phyloP scores from a whole-genome alignment of 2,888 invertebrate genomes.

The Heliconius aoede region DNA sequence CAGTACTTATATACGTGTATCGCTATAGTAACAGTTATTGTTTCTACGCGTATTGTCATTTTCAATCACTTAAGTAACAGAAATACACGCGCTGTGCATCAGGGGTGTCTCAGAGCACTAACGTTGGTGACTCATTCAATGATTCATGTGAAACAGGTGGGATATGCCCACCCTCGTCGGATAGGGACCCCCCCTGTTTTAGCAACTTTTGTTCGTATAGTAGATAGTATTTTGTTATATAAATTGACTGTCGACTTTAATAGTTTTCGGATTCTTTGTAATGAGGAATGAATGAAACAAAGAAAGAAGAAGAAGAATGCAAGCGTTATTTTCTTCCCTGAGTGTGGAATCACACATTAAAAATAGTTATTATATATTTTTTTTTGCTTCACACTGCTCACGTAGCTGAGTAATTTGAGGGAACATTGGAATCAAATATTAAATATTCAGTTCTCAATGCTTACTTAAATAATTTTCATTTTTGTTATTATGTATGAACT shows the following conservation, averaged over 20 bases:
- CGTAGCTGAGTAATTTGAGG: not conserved
- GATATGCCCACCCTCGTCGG: not conserved
- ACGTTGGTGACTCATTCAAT: constrained; percentile 19
- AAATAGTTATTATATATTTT: no score
- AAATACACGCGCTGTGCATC: constrained; percentile 4
- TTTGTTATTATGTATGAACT: no score
- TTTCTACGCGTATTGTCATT: not conserved
- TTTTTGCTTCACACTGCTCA: no score
- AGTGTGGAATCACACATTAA: no score
- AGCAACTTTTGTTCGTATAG: not conserved
- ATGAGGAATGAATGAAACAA: no score
- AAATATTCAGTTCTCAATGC: no score
- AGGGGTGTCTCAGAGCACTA: constrained; percentile 14
- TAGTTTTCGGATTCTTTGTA: not conserved
- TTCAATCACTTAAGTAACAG: constrained; percentile 20
- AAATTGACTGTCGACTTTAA: not conserved
- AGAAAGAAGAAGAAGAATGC: not conserved
- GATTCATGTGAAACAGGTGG: constrained; percentile 15
- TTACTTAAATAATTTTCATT: no score
- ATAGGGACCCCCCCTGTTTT: not conserved
- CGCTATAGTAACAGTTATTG: not conserved
- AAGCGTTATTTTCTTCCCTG: no score
- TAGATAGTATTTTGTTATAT: not conserved
- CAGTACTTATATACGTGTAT: not conserved
- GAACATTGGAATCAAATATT: not conserved